phyloP scores from a whole-genome alignment of 2,888 invertebrate species.

The Pecten maximus region DNA sequence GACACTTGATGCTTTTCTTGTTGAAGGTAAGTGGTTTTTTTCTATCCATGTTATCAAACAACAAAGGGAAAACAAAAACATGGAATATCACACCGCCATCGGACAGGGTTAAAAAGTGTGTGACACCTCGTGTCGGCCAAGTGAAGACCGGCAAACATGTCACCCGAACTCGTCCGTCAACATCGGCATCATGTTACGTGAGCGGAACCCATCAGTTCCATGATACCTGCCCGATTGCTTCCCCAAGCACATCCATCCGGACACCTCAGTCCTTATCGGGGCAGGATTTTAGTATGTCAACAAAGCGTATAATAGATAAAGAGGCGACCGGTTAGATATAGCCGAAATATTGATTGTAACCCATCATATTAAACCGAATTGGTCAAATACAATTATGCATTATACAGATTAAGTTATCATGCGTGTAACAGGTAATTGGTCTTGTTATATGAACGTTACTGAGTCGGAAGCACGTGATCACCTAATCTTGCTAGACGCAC shows the following conservation, averaged over 20 bases:
- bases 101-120: neutral
- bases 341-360: slow-evolving; percentile 4
- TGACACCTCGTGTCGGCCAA: neutral
- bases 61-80: neutral
- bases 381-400: slow-evolving; percentile 29
- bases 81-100: neutral
- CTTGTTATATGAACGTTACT: slow-evolving; percentile 20
- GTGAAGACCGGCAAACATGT: slow-evolving; percentile 4
- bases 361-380: slow-evolving; percentile 35
- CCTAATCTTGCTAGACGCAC: neutral
- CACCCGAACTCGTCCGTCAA: neutral
- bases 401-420: slow-evolving; percentile 6
- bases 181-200: neutral
- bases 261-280: slow-evolving; percentile 4
- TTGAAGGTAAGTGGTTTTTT: neutral
- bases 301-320: slow-evolving; percentile 25
- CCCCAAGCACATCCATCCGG: slow-evolving; percentile 35
- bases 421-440: slow-evolving; percentile 29
- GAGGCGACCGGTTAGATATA: slow-evolving; percentile 29
- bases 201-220: neutral
- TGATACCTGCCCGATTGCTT: slow-evolving; percentile 10
- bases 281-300: slow-evolving; percentile 24
- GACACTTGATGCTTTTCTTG: neutral
- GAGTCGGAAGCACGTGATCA: neutral
- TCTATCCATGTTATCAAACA: neutral